Base-by-base conservation (phyloP, 2,888 invertebrate genomes). In the Agrotis puta region DNA sequence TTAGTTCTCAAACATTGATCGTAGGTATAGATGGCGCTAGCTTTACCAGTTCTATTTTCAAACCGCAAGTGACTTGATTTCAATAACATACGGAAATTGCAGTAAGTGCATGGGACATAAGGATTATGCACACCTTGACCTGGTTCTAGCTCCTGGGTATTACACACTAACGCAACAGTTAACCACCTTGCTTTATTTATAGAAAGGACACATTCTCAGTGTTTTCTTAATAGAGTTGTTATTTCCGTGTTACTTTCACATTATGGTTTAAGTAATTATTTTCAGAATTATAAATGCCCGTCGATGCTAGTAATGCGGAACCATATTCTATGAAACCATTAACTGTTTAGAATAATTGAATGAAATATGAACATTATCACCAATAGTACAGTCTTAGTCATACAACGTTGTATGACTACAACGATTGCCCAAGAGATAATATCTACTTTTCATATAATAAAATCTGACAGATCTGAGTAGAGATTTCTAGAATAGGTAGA, bases 1-100 rank as follows among this genome's bases (percentile, higher is more conserved):
- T 74, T 72, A 77, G 57, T 57, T 74, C 45, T 72, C 76, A 47
- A 64, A 51, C 33, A 27, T 62, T 56, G 58, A 24, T 33, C 18
- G 20, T 59, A 20, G 7, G 13, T 22, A 24, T 59, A 89, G 92
- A 90, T 91, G 92, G 88, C 89, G 85, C 43, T 81, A 69, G 53
- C 50, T 16, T 61, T 56, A 39, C 0, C 18, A 24, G 2, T 63
- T 14, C 11, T 18, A 39, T 18, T 61, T 53, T 62, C 22, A 64
- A 71, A 64, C 9, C 2, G 64, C 53, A 70, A 66, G 57, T 57
- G 70, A 64, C 54, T 69, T 66, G 47, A 59, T n/a, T 80, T 72
- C 48, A 79, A 70, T 75, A 67, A 50, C 56, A 64, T 66, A 73
- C 79, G 82, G 80, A 77, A 83, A 68, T 70, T 70, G 63, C 68